Percentiles rank a stretch among this genome's conserved stretches.
phyloP scores from a whole-genome alignment of 2,888 invertebrate species.

The Myathropa florea region DNA sequence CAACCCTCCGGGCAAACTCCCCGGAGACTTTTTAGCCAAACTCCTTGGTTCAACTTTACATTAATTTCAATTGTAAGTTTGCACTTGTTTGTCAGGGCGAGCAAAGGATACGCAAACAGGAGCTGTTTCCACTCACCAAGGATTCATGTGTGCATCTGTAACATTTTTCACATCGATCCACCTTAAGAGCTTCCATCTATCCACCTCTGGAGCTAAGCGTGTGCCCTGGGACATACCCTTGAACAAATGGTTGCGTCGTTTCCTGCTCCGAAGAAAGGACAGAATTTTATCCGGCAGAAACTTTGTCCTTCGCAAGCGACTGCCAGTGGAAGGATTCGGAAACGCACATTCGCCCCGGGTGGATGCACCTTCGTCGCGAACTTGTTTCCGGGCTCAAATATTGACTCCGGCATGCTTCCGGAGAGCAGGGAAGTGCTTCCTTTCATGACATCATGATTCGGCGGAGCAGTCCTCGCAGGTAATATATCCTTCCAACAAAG shows the following conservation, averaged over 20 bases:
- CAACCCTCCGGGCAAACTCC: slow-evolving; percentile 32
- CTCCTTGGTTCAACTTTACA: slow-evolving; percentile 72
- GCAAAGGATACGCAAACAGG: slow-evolving; percentile 67
- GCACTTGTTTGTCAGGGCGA: slow-evolving; percentile 67
- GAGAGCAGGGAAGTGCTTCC: slow-evolving; percentile 48
- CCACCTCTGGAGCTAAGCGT: slow-evolving; percentile 30
- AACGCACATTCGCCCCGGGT: slow-evolving; percentile 59
- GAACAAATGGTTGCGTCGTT: slow-evolving; percentile 64
- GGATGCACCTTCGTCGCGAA: slow-evolving; percentile 65
- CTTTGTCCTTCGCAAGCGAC: slow-evolving; percentile 51
- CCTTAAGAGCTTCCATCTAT: slow-evolving; percentile 53
- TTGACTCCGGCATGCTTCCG: slow-evolving; percentile 61
- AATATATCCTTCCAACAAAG: slow-evolving; percentile 68
- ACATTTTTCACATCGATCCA: slow-evolving; percentile 52
- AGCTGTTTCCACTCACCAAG: neutral
- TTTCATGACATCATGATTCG: slow-evolving; percentile 60
- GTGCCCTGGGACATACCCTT: slow-evolving; percentile 54
- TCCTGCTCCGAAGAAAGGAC: slow-evolving; percentile 50
- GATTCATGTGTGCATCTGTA: slow-evolving; percentile 50
- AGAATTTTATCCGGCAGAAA: slow-evolving; percentile 64
- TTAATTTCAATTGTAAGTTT: slow-evolving; percentile 73
- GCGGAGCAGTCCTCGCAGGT: slow-evolving; percentile 62
- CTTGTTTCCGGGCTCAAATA: slow-evolving; percentile 63
- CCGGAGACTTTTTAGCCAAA: slow-evolving; percentile 69
- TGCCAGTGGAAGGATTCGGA: slow-evolving; percentile 26